phyloP scores from a whole-genome alignment of 2,888 invertebrate genomes.

The Drosophila emarginata region DNA sequence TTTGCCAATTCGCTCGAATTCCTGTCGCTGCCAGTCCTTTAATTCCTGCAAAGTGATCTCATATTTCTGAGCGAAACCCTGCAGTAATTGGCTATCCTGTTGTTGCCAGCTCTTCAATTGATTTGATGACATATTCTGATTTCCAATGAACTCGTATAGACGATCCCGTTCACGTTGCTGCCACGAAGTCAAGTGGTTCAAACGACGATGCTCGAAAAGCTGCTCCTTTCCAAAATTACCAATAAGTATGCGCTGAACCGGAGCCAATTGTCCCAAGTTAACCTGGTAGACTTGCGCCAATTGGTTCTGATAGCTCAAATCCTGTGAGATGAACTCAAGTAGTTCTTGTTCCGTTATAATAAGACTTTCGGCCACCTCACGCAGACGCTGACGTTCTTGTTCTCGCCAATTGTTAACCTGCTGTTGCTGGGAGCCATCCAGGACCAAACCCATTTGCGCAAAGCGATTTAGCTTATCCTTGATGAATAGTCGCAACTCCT shows the following conservation, averaged over 20 bases:
- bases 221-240: slow-evolving; percentile 64
- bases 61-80: slow-evolving; percentile 61
- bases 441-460: slow-evolving; percentile 65
- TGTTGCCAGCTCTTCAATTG: slow-evolving; percentile 77
- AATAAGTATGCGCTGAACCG: slow-evolving; percentile 68
- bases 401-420: slow-evolving; percentile 65
- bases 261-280: slow-evolving; percentile 59
- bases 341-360: slow-evolving; percentile 76
- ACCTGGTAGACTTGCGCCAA: slow-evolving; percentile 70
- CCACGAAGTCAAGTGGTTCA: slow-evolving; percentile 73
- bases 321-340: slow-evolving; percentile 68
- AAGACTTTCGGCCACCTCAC: slow-evolving; percentile 69
- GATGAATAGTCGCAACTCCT: slow-evolving; percentile 74
- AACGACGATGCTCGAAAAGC: slow-evolving; percentile 64
- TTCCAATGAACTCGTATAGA: slow-evolving; percentile 76
- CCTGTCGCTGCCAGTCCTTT: slow-evolving; percentile 76
- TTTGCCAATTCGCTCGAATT: slow-evolving; percentile 71
- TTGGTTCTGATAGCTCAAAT: slow-evolving; percentile 67
- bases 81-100: slow-evolving; percentile 60
- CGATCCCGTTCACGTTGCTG: slow-evolving; percentile 79
- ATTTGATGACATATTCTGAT: slow-evolving; percentile 71
- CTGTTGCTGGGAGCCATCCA: slow-evolving; percentile 34
- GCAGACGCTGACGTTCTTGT: slow-evolving; percentile 73
- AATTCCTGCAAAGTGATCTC: slow-evolving; percentile 65
- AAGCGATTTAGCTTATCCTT: slow-evolving; percentile 73